A percentile compares a stretch with the other conserved stretches of the same genome.
Evolutionary conservation across 2,797 vertebrate species (phyloP).

Genomic region (Gymnopithys bicolor): DNA sequence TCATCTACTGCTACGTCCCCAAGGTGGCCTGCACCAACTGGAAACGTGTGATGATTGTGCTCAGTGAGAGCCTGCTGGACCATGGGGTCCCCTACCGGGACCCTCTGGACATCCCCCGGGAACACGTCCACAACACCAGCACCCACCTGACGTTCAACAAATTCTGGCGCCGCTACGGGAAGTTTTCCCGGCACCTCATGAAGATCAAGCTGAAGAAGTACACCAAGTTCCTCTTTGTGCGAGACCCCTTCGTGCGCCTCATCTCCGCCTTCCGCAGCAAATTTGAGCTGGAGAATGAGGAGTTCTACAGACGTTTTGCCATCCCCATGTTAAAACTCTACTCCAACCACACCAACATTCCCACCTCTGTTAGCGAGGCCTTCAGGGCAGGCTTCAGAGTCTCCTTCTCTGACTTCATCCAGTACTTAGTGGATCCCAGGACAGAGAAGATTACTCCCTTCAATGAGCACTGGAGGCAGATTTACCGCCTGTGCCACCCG

Average conservation of each 20-base stretch:
- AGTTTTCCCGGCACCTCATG: conserved; percentile 93
- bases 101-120: conserved; percentile 87
- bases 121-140: conserved; percentile 91
- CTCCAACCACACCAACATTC: conserved; percentile 86
- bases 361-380: conserved; percentile 87
- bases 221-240: conserved; percentile 96
- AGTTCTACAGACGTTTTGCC: conserved; percentile 91
- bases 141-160: conserved; percentile 96
- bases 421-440: conserved; percentile 93
- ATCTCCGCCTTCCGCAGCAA: conserved; percentile 98
- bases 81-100: conserved; percentile 88
- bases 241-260: conserved; percentile 96
- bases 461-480: conserved; percentile 97
- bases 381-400: conserved; percentile 86
- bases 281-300: conserved; percentile 90
- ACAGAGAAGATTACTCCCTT: conserved; percentile 91
- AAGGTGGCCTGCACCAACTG: conserved; percentile 99
- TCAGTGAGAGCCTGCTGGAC: conserved; percentile 90
- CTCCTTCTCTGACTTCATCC: conserved; percentile 91
- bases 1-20: conserved; percentile 98
- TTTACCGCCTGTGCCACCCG: conserved; percentile 92
- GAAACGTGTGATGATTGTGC: conserved; percentile 97
- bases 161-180: conserved; percentile 96
- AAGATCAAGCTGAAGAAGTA: conserved; percentile 96
- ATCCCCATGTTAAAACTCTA: conserved; percentile 89